phyloP scores from a whole-genome alignment of 2,888 invertebrate genomes.

The Lochmaea capreae region DNA sequence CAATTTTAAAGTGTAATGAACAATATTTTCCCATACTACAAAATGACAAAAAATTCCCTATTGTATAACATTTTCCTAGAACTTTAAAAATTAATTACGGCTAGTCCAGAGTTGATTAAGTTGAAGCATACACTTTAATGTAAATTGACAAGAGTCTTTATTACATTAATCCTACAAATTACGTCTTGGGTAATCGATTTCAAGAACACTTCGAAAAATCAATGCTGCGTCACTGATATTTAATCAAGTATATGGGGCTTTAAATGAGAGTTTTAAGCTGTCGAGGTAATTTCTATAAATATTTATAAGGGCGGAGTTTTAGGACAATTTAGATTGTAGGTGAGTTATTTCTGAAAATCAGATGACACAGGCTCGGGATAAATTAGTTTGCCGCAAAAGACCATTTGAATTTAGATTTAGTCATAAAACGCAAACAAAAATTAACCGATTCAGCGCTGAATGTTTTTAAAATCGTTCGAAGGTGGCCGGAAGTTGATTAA shows the following conservation, averaged over 20 bases:
- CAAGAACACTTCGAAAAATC: constrained; percentile 13
- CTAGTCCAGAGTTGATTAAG: background rate
- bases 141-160: background rate
- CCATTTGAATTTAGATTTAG: too few relatives aligned
- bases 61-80: background rate
- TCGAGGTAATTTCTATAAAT: constrained; percentile 18
- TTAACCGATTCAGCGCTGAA: too few relatives aligned
- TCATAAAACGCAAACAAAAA: too few relatives aligned
- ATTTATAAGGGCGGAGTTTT: constrained; percentile 10
- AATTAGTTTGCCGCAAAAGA: too few relatives aligned
- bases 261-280: constrained; percentile 16
- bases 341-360: background rate
- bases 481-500: too few relatives aligned
- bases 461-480: too few relatives aligned
- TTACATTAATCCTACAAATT: constrained; percentile 9
- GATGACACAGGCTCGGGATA: background rate
- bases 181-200: constrained; percentile 19
- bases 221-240: constrained; percentile 19
- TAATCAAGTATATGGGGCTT: constrained; percentile 22
- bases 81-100: background rate
- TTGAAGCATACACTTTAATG: background rate
- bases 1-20: too few relatives aligned
- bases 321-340: background rate
- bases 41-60: too few relatives aligned
- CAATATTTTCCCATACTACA: too few relatives aligned